Percentiles rank a stretch among this genome's conserved stretches.
Evolutionary conservation across 2,797 vertebrate genomes (phyloP).

Genomic region (Crocidura indochinensis): DNA sequence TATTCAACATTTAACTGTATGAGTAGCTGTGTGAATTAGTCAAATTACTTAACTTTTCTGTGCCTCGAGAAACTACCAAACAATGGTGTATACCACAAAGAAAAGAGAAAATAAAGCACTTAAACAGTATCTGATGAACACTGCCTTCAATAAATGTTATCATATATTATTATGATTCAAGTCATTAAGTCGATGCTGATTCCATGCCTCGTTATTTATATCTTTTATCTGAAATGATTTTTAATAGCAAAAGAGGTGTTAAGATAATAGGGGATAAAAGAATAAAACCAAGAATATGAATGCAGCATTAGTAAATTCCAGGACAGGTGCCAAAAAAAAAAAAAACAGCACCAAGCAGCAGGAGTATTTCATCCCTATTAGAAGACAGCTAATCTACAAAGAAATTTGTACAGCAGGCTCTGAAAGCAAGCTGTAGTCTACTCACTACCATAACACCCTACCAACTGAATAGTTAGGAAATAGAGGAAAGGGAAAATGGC

Average conservation of each 20-base stretch:
- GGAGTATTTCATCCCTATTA: not conserved
- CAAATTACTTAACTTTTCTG: conserved; percentile 30
- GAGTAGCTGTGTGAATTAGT: not conserved
- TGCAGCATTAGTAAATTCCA: conserved; percentile 42
- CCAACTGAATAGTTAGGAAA: not conserved
- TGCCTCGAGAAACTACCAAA: not conserved
- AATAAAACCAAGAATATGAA: conserved; percentile 45
- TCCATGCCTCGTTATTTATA: conserved; percentile 1
- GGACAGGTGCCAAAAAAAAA: not conserved
- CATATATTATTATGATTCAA: not conserved
- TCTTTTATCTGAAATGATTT: conserved; percentile 52
- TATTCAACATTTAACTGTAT: not conserved
- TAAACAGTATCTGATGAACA: conserved; percentile 10
- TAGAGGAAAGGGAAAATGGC: not conserved
- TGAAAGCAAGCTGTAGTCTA: not conserved
- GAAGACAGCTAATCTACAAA: conserved; percentile 38
- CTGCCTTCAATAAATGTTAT: not conserved
- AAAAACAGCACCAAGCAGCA: not conserved
- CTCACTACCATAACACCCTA: not conserved
- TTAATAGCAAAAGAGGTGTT: conserved; percentile 62
- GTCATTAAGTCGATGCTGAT: not conserved
- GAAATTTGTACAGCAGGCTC: not conserved
- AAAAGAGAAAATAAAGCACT: not conserved
- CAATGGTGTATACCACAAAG: not conserved
- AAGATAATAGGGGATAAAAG: conserved; percentile 54